Percentiles rank a stretch among this genome's conserved stretches.
phyloP scores from a whole-genome alignment of 1,140 invertebrate species.

The Paralvinella palmiformis region DNA sequence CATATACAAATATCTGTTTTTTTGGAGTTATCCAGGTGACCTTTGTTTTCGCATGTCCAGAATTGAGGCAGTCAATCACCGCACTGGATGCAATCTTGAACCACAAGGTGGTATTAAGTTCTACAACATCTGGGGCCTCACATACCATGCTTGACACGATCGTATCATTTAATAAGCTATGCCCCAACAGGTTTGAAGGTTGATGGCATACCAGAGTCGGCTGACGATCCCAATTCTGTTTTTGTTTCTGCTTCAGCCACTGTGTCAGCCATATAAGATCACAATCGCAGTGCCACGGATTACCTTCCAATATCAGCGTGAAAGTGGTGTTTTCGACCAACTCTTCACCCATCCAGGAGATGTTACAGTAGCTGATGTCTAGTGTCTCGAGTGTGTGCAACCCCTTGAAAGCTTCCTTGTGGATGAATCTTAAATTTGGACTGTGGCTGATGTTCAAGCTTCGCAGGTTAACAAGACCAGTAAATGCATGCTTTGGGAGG shows the following conservation, averaged over 20 bases:
- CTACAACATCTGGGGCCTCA: background rate
- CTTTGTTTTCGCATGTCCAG: background rate
- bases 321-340: too few species aligned
- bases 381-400: background rate
- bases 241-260: background rate
- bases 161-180: background rate
- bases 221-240: background rate
- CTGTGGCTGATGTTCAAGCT: background rate
- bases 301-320: background rate
- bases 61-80: background rate
- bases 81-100: background rate
- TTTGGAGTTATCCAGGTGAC: background rate
- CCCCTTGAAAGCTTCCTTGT: background rate
- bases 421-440: background rate
- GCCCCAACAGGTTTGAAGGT: too few species aligned
- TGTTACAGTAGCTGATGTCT: background rate
- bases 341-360: background rate
- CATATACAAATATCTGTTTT: background rate
- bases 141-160: background rate
- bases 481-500: background rate
- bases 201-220: background rate
- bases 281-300: slow-evolving; percentile 5
- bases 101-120: too few species aligned
- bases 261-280: background rate
- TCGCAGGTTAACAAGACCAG: background rate